These are phyloP conservation scores for Bubalus kerabau DNA, from an alignment of 2,113 vertebrate genomes.

Conservation along the genomic window DNA sequence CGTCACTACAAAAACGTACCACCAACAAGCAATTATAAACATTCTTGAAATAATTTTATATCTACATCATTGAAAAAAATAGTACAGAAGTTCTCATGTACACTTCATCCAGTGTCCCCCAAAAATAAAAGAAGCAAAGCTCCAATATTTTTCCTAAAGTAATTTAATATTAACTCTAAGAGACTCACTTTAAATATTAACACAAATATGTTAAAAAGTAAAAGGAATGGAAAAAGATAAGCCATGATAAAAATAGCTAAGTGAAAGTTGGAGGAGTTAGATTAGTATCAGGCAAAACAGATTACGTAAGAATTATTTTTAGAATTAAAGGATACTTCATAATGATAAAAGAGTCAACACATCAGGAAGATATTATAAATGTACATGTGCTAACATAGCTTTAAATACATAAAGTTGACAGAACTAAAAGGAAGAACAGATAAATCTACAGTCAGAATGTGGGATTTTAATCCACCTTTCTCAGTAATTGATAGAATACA, in stretches of 20 bases:
- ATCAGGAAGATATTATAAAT: neutral
- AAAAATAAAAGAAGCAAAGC: neutral
- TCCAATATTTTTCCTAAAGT: neutral
- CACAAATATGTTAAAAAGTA: neutral
- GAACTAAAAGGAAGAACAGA: neutral
- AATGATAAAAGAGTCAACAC: neutral
- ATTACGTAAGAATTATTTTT: neutral
- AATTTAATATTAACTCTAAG: neutral
- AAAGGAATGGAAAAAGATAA: neutral
- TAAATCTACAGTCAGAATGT: neutral
- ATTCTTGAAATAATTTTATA: neutral
- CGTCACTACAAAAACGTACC: neutral
- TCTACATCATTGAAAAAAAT: neutral
- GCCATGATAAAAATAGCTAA: neutral
- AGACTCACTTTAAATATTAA: neutral
- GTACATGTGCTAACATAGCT: neutral
- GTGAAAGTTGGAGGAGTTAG: neutral
- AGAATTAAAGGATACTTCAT: neutral
- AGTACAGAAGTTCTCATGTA: neutral
- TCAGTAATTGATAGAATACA: neutral
- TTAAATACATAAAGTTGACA: neutral
- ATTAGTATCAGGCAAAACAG: neutral
- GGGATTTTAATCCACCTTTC: neutral
- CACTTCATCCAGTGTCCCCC: neutral
- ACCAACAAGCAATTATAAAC: neutral